Evolutionary conservation across 2,797 vertebrate genomes (phyloP).

Genomic region (Cynopterus sphinx): DNA sequence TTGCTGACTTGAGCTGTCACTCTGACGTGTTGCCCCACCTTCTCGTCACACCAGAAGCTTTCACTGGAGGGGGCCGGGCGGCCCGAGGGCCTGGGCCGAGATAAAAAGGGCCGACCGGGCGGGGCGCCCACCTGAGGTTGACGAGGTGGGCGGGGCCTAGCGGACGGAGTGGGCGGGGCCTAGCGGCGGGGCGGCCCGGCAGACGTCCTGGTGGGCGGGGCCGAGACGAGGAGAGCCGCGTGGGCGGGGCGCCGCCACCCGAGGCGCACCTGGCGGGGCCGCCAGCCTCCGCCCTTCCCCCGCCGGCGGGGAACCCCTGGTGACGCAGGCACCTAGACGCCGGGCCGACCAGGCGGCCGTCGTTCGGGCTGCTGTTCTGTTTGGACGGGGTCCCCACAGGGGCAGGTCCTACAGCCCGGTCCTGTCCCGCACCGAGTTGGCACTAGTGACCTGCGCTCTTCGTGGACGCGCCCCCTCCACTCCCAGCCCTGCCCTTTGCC

Average conservation of each 20-base stretch:
- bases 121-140: no score
- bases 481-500: no score
- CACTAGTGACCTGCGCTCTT: no score
- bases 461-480: no score
- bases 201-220: no score
- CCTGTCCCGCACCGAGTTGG: no score
- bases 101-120: constrained; percentile 28
- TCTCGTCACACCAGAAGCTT: background rate
- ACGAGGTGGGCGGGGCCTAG: no score
- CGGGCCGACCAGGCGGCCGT: accelerated
- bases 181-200: no score
- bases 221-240: no score
- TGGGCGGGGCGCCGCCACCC: no score
- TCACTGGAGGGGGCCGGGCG: background rate
- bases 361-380: background rate
- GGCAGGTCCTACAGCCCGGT: no score
- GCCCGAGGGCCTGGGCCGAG: background rate
- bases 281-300: background rate
- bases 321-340: accelerated
- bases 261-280: background rate
- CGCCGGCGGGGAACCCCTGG: accelerated
- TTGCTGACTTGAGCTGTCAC: background rate
- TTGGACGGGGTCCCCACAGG: background rate
- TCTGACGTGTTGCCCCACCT: background rate
- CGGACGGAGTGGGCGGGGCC: no score